These are phyloP conservation scores for Indicator maculatus DNA, from an alignment of 2,113 vertebrate genomes.

Conservation along the genomic window DNA sequence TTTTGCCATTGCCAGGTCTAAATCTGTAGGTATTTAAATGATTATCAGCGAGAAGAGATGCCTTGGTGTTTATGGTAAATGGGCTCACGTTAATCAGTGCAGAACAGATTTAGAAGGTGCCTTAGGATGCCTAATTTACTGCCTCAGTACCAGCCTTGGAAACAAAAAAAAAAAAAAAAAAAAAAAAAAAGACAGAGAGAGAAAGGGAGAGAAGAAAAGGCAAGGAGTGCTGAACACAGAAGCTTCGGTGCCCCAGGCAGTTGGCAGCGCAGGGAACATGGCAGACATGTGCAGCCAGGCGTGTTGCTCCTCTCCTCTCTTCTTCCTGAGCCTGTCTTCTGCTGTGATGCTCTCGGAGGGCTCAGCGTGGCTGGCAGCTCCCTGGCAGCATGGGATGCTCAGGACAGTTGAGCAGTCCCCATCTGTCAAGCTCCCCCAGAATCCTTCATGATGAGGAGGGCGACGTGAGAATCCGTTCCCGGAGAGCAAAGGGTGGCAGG, in stretches of 20 bases:
- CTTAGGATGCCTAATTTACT: constrained; percentile 70
- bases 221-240: constrained; percentile 23
- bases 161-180: not conserved
- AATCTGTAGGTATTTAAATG: constrained; percentile 69
- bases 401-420: not conserved
- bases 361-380: not conserved
- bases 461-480: not conserved
- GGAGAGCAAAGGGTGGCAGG: not conserved
- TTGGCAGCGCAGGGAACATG: not conserved
- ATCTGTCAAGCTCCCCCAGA: not conserved
- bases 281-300: constrained; percentile 43
- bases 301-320: not conserved
- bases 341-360: not conserved
- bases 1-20: constrained; percentile 39
- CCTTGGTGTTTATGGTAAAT: constrained; percentile 60
- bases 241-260: not conserved
- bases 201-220: not conserved
- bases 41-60: constrained; percentile 53
- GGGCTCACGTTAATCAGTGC: constrained; percentile 68
- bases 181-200: not conserved
- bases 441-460: fast-evolving
- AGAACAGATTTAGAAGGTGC: constrained; percentile 72
- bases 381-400: not conserved
- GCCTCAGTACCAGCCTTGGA: constrained; percentile 3
- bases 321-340: not conserved